Base-by-base conservation (phyloP, 1,140 invertebrate species). In the Drosophila eugracilis region DNA sequence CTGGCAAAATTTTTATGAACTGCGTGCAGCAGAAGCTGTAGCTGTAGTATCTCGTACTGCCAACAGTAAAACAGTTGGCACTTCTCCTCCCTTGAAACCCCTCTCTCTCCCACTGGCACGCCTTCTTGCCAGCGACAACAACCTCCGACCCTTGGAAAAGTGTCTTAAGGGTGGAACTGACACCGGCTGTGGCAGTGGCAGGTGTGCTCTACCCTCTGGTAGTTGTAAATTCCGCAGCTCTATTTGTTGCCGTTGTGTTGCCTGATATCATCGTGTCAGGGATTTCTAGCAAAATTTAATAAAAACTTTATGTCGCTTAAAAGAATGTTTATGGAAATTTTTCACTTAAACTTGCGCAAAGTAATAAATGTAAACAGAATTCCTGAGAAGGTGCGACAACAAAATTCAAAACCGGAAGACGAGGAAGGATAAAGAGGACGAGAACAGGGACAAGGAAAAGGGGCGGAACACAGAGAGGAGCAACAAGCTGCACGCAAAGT, bases 251-350 rank as follows among this genome's bases (percentile, higher is more conserved):
- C 52, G 34, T 42, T 52, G 45, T 41, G 50, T 70, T 80, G 71
- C 57, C 70, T 74, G 70, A 74, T 74, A 74, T 74, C 69, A 76
- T 71, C 75, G 67, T 76, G 66, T 75, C 58, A 72, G 69, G 58
- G 75, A 73, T 71, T 89, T 88, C 84, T 83, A 89, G 83, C 78
- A 89, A 89, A 89, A 90, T 89, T 89, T 90, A 89, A 90, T 90
- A 89, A 88, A 89, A 90, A 90, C 86, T 90, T 90, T 90, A 90
- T 90, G 86, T 90, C 78, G 81, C 81, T 90, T 90, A 90, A 90
- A 90, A 90, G 86, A 90, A 90, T 90, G 86, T 90, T 90, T 90
- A 90, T 90, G 88, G 86, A 90, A 90, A 90, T 90, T 90, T 90
- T 90, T 90, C 86, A 90, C 86, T 90, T 90, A 90, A 90, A 90